Evolutionary conservation across 2,888 invertebrate species (phyloP), one percentile per base, ranked within the genome.

Genomic region (Keiferia lycopersicella): DNA sequence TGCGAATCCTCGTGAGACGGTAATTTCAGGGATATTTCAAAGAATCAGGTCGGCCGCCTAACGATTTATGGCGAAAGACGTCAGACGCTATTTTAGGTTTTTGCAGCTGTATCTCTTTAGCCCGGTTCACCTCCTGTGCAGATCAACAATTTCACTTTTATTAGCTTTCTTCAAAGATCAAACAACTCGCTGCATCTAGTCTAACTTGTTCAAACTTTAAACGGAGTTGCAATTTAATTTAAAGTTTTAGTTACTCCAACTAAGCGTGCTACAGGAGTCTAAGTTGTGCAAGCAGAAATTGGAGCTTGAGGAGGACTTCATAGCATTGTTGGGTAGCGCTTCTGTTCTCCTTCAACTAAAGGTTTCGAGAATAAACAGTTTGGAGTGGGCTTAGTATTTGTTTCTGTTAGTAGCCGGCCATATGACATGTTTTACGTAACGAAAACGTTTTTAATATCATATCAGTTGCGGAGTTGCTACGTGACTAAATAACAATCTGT

Each of bases 401-500:
- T 16, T n/a, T n/a, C 14, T 41, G 41, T 16, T n/a, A n/a, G 6
- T 4, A n/a, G n/a, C 16, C 4, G 4, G n/a, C 16, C 4, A n/a
- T 16, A 45, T 16, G n/a, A 16, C n/a, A 4, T 45, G 16, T n/a
- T 16, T 45, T 45, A 45, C 45, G 45, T 45, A 45, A 45, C 45
- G n/a, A 16, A 45, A 45, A 45, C 16, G 16, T 45, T 45, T 45
- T 45, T 16, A 45, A 16, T 45, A 45, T 45, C 45, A 45, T n/a
- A 45, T 45, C 45, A 45, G n/a, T n/a, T 53, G 22, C 50, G 48
- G 53, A 69, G 65, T 61, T 68, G 64, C 66, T 75, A 78, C 81
- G 80, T 81, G 76, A 79, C 75, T 77, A 68, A 75, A 74, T 70
- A 70, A 75, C 73, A 70, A 76, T 67, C 68, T 70, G 68, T 73